These are phyloP conservation scores for Chymomyza caudatula DNA, from an alignment of 2,888 invertebrate genomes.

Conservation along the genomic window DNA sequence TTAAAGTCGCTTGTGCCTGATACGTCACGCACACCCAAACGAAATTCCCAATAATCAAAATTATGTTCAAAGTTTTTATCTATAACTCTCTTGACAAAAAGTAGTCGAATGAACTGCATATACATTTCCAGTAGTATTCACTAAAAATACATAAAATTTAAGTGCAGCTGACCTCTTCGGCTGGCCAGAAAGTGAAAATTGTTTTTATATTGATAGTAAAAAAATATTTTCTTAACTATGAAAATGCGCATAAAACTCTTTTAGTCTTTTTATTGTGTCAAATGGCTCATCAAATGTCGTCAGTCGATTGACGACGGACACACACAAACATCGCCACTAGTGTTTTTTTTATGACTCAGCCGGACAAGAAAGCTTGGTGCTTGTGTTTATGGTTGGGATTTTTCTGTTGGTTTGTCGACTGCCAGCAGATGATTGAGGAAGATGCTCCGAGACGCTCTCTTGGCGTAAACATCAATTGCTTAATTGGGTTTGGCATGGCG, in stretches of 20 bases:
- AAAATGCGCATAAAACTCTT: constrained; percentile 28
- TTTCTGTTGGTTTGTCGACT: not conserved
- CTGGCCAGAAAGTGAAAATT: constrained; percentile 61
- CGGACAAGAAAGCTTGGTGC: not conserved
- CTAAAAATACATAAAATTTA: constrained; percentile 10
- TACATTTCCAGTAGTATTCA: constrained; percentile 16
- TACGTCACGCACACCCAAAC: constrained; percentile 11
- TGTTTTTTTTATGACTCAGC: constrained; percentile 22
- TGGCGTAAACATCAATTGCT: constrained; percentile 48
- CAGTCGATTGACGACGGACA: not conserved
- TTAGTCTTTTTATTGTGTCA: constrained; percentile 29
- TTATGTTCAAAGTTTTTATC: not conserved
- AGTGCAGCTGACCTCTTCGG: not conserved
- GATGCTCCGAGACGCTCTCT: not conserved
- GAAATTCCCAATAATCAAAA: constrained; percentile 45
- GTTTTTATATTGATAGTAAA: constrained; percentile 60
- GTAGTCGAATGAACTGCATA: too few species aligned
- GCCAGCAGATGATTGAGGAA: not conserved
- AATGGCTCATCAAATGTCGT: constrained; percentile 33
- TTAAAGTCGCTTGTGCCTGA: not conserved
- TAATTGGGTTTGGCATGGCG: constrained; percentile 45
- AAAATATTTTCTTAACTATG: constrained; percentile 25
- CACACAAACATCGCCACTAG: too few species aligned
- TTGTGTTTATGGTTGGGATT: not conserved
- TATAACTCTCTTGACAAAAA: too few species aligned